Base-by-base conservation (phyloP, 2,797 vertebrate genomes). In the Sebastes umbrosus region DNA sequence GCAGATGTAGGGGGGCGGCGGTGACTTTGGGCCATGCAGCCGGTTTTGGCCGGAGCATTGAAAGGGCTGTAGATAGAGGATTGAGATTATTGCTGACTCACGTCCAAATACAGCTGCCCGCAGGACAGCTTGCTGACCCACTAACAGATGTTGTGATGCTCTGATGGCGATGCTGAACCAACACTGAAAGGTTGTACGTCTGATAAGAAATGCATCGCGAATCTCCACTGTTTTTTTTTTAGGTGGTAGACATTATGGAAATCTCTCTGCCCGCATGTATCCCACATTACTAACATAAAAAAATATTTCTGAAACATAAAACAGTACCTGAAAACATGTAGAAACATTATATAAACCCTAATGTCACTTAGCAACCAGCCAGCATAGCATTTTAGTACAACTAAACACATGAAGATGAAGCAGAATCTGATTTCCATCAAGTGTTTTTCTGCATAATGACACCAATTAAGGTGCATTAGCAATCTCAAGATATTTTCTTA, bases 11-110 rank as follows among this genome's bases (percentile, higher is more conserved):
- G 81, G 81, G 86, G 88, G 87, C 36, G 36, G 84, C 69, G 69
- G 86, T 91, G 92, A 89, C 91, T 92, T 88, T 89, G 88, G 89
- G 67, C 72, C 66, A 59, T 58, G 68, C 82, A 66, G 77, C 24
- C 6, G 20, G 57, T 76, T 85, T 77, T 90, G 90, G 87, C 87
- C 1, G 2, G 20, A 50, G 57, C 66, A 11, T 7, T 75, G 68
- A 84, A 81, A 83, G 71, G 6, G 54, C 46, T 80, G 60, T 39
- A 75, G 83, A 74, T 75, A 10, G 60, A 70, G 25, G 43, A 74
- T 6, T 52, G 81, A 83, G 80, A 79, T 78, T 75, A 77, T 69
- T 80, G 87, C 84, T 89, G 86, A 87, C 73, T 84, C 69, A 81
- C 24, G 4, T 84, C 87, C 91, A 88, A 71, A 66, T 7, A 11